These are phyloP conservation scores for Glaucomys volans DNA, from an alignment of 2,113 vertebrate species.

Conservation along the genomic window DNA sequence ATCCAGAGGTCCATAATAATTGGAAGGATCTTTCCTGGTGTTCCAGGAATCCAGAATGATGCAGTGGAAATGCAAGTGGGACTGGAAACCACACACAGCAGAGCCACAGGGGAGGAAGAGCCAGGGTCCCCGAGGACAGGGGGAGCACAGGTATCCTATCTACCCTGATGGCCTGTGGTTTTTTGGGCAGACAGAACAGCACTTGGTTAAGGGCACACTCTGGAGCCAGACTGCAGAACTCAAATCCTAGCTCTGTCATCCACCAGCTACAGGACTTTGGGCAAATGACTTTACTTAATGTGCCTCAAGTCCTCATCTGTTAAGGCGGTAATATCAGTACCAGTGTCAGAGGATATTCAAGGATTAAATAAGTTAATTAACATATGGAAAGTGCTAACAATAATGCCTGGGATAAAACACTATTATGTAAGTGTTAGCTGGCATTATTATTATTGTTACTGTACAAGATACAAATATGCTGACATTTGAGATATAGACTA, in stretches of 20 bases:
- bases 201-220: not conserved
- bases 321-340: not conserved
- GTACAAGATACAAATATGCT: not conserved
- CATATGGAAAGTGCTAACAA: not conserved
- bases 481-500: not conserved
- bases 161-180: rapidly evolving
- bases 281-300: not conserved
- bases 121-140: not conserved
- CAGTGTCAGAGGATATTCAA: not conserved
- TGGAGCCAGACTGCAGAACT: not conserved
- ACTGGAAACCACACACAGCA: not conserved
- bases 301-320: not conserved
- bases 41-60: not conserved
- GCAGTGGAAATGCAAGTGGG: not conserved
- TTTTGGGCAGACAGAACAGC: not conserved
- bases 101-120: not conserved
- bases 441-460: not conserved
- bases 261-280: not conserved
- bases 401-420: not conserved
- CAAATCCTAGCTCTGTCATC: not conserved
- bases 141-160: not conserved
- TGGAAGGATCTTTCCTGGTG: not conserved
- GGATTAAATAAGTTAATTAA: constrained; percentile 9
- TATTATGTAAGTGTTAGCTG: not conserved
- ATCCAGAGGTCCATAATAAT: not conserved